A percentile compares a stretch with the other conserved stretches of the same genome.
Conservation (phyloP, 2,797 vertebrate species). For the Aphelocoma californica region DNA sequence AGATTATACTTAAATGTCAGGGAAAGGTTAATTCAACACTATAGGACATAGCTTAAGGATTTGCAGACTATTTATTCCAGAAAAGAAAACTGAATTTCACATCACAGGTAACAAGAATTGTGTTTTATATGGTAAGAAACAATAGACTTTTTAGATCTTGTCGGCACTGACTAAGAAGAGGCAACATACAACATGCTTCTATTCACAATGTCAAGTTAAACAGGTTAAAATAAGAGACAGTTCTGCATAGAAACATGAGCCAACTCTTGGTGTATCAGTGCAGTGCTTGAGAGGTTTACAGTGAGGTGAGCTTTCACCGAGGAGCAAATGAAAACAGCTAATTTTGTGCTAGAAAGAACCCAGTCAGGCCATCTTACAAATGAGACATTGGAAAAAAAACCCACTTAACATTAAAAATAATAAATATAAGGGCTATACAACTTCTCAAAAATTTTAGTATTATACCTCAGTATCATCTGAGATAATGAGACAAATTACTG, state of each 20-base stretch:
- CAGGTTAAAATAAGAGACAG: background rate
- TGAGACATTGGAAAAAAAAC: background rate
- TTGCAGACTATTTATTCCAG: constrained; percentile 35
- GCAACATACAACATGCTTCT: background rate
- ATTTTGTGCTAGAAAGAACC: background rate
- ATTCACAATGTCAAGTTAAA: background rate
- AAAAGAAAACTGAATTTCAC: constrained; percentile 20
- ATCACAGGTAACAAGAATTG: background rate
- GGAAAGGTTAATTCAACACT: constrained; percentile 67
- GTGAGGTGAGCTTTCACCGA: background rate
- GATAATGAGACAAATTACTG: background rate
- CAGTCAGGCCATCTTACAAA: background rate
- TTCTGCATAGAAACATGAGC: background rate
- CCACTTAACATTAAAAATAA: background rate
- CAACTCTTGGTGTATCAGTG: background rate
- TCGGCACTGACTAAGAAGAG: background rate
- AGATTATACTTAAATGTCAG: constrained; percentile 59
- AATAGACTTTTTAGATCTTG: background rate
- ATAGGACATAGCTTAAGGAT: background rate
- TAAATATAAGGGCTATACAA: background rate
- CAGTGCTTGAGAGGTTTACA: background rate
- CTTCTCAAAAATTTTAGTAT: background rate
- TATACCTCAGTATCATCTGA: background rate
- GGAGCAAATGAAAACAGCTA: background rate
- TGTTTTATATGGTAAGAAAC: background rate